A percentile compares a stretch with the other conserved stretches of the same genome.
phyloP scores from a whole-genome alignment of 2,113 vertebrate species.

The Oryzias celebensis region DNA sequence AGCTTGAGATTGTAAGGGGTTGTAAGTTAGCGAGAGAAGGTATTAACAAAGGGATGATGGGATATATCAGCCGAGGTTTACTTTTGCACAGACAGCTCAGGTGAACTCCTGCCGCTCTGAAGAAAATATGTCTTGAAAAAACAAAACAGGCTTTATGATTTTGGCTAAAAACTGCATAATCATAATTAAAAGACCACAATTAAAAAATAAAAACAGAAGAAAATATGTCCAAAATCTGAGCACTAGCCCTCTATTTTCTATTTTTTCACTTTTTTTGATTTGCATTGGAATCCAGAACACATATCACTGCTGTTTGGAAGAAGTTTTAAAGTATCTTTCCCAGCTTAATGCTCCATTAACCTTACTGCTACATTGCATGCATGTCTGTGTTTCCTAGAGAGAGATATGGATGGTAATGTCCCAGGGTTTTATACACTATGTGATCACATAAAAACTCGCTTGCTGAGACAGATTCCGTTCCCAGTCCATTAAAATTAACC shows the following conservation, averaged over 20 bases:
- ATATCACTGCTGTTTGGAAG: slow-evolving; percentile 1
- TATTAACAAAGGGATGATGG: no score
- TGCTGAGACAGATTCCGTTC: slow-evolving; percentile 30
- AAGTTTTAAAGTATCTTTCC: slow-evolving; percentile 6
- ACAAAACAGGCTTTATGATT: no score
- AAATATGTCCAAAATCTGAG: neutral
- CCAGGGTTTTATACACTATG: slow-evolving; percentile 31
- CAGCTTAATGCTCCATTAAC: slow-evolving; percentile 41
- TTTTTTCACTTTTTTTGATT: neutral
- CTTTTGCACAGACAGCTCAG: no score
- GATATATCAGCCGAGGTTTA: no score
- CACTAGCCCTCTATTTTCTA: neutral
- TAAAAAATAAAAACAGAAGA: neutral
- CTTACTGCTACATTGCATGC: slow-evolving; percentile 16
- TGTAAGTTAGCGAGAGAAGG: no score
- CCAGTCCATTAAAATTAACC: slow-evolving; percentile 25
- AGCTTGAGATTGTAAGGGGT: no score
- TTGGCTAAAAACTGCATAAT: no score
- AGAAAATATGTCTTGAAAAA: no score
- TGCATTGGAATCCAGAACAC: slow-evolving; percentile 1
- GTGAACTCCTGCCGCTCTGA: no score
- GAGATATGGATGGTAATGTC: slow-evolving; percentile 16
- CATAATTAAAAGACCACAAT: neutral
- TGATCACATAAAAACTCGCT: slow-evolving; percentile 39
- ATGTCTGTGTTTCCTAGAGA: slow-evolving; percentile 4